Percentiles rank a stretch among this genome's conserved stretches.
phyloP scores from a whole-genome alignment of 2,888 invertebrate genomes.

The Timema cristinae region DNA sequence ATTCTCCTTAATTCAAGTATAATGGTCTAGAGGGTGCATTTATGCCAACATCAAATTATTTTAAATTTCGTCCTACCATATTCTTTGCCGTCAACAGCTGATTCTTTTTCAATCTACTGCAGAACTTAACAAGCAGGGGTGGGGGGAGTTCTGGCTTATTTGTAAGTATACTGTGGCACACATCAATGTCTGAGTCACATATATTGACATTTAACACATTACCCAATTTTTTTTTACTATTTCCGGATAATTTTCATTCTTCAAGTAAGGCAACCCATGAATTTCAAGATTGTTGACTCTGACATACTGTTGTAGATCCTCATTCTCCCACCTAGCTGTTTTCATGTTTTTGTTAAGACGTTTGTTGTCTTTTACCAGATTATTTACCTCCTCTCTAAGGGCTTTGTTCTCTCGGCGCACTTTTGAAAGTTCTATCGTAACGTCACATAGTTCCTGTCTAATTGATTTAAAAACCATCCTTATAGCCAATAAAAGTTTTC shows the following conservation, averaged over 20 bases:
- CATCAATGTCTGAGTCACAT: background rate
- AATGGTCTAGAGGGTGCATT: background rate
- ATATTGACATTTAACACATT: background rate
- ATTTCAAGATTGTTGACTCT: background rate
- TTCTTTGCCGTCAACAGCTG: background rate
- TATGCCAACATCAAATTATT: background rate
- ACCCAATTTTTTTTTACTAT: background rate
- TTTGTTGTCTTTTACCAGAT: background rate
- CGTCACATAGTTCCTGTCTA: background rate
- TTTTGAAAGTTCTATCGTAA: background rate
- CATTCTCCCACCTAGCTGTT: background rate
- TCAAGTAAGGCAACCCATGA: background rate
- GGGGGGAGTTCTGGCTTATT: background rate
- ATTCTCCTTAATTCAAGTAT: background rate
- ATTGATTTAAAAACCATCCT: background rate
- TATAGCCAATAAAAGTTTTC: background rate
- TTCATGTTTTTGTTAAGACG: background rate
- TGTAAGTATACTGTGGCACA: background rate
- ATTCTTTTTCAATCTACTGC: background rate
- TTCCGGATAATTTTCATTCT: background rate
- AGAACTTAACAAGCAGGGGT: background rate
- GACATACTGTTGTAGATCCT: background rate
- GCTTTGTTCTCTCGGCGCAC: background rate
- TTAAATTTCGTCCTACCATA: background rate
- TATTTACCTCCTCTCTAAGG: background rate